Percentiles rank a stretch among this genome's conserved stretches.
phyloP scores from a whole-genome alignment of 2,888 invertebrate species.

The Sphinx pinastri region DNA sequence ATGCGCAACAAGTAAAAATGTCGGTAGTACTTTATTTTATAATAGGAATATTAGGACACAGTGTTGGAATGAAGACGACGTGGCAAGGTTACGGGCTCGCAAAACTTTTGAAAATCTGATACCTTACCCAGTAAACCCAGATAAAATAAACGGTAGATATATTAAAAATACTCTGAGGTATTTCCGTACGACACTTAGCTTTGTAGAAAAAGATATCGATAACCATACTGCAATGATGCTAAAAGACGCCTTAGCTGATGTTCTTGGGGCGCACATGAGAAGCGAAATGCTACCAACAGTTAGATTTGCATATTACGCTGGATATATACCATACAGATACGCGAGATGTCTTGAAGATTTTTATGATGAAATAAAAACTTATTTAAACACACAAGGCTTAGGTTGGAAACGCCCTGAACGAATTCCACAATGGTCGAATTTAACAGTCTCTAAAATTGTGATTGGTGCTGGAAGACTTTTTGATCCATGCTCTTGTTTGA shows the following conservation, averaged over 20 bases:
- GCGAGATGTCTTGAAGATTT: constrained; percentile 63
- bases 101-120: constrained; percentile 63
- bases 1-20: constrained; percentile 49
- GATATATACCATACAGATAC: constrained; percentile 65
- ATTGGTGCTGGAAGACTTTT: constrained; percentile 58
- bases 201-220: constrained; percentile 47
- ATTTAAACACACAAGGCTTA: constrained; percentile 68
- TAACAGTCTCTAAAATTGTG: constrained; percentile 68
- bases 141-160: constrained; percentile 60
- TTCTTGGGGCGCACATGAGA: constrained; percentile 70
- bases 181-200: constrained; percentile 55
- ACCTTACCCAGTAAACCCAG: constrained; percentile 55
- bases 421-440: constrained; percentile 60
- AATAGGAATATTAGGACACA: constrained; percentile 45
- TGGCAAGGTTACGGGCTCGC: constrained; percentile 65
- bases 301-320: constrained; percentile 74
- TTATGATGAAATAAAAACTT: constrained; percentile 56
- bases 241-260: constrained; percentile 65
- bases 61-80: constrained; percentile 69
- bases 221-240: constrained; percentile 48
- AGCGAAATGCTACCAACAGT: constrained; percentile 67
- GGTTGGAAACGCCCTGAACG: constrained; percentile 65
- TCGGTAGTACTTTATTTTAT: constrained; percentile 67
- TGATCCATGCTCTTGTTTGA: constrained; percentile 63
- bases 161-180: constrained; percentile 59